Evolutionary conservation across 2,888 invertebrate genomes (phyloP).

Genomic region (Leptopterna dolabrata): DNA sequence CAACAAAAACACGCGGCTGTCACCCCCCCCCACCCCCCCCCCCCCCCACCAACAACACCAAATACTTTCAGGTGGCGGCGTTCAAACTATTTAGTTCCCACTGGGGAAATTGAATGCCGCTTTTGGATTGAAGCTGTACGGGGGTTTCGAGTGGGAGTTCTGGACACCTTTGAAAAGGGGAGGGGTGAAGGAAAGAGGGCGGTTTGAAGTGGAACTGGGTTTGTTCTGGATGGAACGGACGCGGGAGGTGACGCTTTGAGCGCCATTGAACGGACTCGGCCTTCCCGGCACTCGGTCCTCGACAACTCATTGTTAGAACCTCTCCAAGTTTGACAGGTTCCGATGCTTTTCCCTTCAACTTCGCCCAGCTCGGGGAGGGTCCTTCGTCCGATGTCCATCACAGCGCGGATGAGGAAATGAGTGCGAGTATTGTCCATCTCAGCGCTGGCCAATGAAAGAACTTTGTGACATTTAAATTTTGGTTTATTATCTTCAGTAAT

Average conservation of each 20-base stretch:
- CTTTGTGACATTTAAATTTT: too few species aligned
- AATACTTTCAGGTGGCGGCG: not conserved
- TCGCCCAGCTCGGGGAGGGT: not conserved
- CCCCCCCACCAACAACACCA: too few species aligned
- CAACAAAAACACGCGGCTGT: not conserved
- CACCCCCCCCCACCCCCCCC: too few species aligned
- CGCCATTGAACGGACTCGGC: not conserved
- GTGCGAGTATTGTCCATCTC: not conserved
- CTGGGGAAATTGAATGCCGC: slow-evolving; percentile 10
- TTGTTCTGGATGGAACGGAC: not conserved
- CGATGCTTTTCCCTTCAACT: slow-evolving; percentile 22
- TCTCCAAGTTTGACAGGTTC: slow-evolving; percentile 10
- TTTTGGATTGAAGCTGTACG: not conserved
- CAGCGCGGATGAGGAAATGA: not conserved
- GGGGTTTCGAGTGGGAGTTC: not conserved
- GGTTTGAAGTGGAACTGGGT: not conserved
- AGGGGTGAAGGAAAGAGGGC: not conserved
- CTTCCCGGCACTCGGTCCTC: not conserved
- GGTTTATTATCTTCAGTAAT: too few species aligned
- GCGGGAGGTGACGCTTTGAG: not conserved
- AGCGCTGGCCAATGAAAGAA: not conserved
- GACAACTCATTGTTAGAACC: not conserved
- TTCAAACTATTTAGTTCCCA: slow-evolving; percentile 15
- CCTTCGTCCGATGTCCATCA: not conserved
- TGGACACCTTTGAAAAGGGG: not conserved